Evolutionary conservation across 1,140 invertebrate genomes (phyloP).

Genomic region (Odontomachus brunneus): DNA sequence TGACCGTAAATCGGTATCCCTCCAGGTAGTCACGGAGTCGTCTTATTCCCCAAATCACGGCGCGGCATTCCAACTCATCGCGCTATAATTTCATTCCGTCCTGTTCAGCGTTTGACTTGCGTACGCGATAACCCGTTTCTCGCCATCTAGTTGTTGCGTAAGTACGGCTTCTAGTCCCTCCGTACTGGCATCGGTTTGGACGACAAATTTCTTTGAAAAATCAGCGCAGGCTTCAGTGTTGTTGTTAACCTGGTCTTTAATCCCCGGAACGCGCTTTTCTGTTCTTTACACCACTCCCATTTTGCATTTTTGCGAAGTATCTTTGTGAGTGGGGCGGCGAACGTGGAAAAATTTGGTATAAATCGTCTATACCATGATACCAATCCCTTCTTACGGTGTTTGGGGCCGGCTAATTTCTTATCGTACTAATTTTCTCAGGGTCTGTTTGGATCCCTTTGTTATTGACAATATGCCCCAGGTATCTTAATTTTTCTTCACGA

Average conservation of each 20-base stretch:
- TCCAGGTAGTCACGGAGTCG: background rate
- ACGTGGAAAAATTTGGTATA: too few species aligned
- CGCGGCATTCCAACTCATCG: constrained; percentile 57
- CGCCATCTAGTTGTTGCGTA: background rate
- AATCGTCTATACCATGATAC: constrained; percentile 79
- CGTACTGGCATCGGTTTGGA: constrained; percentile 26
- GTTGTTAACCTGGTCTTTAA: too few species aligned
- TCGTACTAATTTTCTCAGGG: constrained; percentile 75
- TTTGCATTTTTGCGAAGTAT: background rate
- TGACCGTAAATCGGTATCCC: background rate
- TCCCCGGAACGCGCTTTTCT: constrained; percentile 65
- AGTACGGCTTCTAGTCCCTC: constrained; percentile 3
- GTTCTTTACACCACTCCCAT: constrained; percentile 67
- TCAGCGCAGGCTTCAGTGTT: constrained; percentile 44
- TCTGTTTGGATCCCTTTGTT: constrained; percentile 76
- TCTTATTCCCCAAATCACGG: background rate
- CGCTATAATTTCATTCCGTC: constrained; percentile 40
- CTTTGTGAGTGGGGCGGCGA: background rate
- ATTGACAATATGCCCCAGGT: constrained; percentile 75
- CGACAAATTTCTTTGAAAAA: background rate
- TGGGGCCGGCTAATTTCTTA: constrained; percentile 65
- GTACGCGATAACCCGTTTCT: constrained; percentile 16
- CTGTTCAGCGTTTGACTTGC: constrained; percentile 21
- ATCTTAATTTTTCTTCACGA: constrained; percentile 11
- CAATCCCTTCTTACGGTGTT: constrained; percentile 77